phyloP scores from a whole-genome alignment of 1,140 invertebrate genomes.

The Branchinecta lindahli region DNA sequence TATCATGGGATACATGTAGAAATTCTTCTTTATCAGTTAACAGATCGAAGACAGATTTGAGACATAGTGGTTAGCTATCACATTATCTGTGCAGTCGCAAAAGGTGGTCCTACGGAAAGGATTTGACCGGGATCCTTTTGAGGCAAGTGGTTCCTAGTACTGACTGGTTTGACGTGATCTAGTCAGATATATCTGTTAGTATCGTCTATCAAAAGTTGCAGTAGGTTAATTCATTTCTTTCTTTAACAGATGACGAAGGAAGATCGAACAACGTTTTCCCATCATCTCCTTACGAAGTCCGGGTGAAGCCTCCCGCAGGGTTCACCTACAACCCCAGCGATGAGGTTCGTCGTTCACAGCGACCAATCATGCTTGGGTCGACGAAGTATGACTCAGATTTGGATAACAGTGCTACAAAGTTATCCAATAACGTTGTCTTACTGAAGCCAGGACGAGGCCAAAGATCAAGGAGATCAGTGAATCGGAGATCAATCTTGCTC shows the following conservation, averaged over 20 bases:
- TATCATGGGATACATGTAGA: no score
- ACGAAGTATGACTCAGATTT: not conserved
- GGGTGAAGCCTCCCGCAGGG: conserved; percentile 1
- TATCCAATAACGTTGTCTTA: not conserved
- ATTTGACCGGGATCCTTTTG: no score
- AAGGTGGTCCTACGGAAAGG: no score
- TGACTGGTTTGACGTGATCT: no score
- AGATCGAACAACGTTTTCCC: not conserved
- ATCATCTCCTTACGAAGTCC: not conserved
- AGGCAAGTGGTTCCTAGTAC: no score
- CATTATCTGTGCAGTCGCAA: no score
- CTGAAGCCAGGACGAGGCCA: not conserved
- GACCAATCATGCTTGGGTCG: not conserved
- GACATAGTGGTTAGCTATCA: no score
- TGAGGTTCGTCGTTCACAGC: not conserved
- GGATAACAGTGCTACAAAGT: not conserved
- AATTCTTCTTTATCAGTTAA: no score
- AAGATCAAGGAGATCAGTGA: not conserved
- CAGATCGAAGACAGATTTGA: no score
- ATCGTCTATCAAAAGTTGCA: no score
- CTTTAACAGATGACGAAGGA: not conserved
- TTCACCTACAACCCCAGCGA: not conserved
- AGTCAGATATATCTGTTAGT: no score
- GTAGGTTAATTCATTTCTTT: no score
- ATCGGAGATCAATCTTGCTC: not conserved